Percentiles rank a stretch among this genome's conserved stretches.
Conservation (phyloP, 1,140 invertebrate species). For the Cepaea nemoralis region DNA sequence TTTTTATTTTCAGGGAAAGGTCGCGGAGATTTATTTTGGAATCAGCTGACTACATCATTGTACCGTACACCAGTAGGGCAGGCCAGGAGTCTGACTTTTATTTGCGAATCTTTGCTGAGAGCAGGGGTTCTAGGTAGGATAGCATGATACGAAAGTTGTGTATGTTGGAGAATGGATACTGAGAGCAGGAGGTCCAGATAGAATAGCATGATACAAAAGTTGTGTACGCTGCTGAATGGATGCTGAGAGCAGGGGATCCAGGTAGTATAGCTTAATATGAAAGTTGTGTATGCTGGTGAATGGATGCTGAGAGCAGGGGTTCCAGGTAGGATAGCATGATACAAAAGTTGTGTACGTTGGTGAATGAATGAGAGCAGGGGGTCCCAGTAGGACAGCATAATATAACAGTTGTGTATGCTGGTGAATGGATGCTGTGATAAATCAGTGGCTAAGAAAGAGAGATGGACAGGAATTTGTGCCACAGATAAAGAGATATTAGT, state of each 20-base stretch:
- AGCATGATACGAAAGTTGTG: no score
- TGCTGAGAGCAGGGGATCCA: background rate
- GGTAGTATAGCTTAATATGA: background rate
- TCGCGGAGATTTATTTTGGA: slow-evolving; percentile 8
- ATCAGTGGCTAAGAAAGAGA: no score
- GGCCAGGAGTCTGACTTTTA: slow-evolving; percentile 23
- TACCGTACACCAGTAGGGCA: slow-evolving; percentile 12
- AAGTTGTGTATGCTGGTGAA: background rate
- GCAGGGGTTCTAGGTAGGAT: background rate
- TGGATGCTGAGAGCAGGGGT: no score
- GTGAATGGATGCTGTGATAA: no score
- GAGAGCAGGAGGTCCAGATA: background rate
- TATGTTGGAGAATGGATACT: slow-evolving; percentile 15
- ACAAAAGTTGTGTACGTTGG: background rate
- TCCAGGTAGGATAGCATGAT: background rate
- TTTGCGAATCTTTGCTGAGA: slow-evolving; percentile 22
- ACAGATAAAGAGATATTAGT: no score
- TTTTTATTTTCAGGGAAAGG: background rate
- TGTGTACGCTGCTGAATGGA: background rate
- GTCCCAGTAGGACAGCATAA: no score
- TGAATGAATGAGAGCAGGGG: no score
- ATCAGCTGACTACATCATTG: slow-evolving; percentile 23
- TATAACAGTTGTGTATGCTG: background rate
- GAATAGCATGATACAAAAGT: background rate
- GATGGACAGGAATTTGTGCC: no score